These are phyloP conservation scores for Salvelinus sp. DNA, from an alignment of 2,113 vertebrate genomes.

Conservation along the genomic window DNA sequence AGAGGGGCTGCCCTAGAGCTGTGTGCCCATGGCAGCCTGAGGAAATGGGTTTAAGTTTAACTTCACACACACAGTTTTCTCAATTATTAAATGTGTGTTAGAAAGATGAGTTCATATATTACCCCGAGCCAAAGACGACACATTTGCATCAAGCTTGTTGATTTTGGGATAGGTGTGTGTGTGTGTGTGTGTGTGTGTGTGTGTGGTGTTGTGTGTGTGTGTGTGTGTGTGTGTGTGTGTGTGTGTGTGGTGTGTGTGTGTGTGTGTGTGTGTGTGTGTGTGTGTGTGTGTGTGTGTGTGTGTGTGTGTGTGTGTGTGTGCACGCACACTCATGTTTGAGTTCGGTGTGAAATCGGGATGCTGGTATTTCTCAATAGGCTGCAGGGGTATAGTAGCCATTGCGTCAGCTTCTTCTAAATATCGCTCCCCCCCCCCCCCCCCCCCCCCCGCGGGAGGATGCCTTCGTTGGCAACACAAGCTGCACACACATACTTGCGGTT, in stretches of 20 bases:
- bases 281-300: constrained; percentile 10
- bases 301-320: not conserved
- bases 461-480: not conserved
- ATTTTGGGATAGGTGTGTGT: constrained; percentile 21
- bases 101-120: constrained; percentile 32
- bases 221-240: constrained; percentile 7
- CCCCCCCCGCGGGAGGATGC: no score
- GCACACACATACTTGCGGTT: constrained; percentile 2
- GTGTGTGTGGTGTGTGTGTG: not conserved
- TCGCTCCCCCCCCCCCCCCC: constrained; percentile 7
- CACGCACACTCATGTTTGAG: not conserved
- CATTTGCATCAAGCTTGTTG: constrained; percentile 24
- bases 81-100: constrained; percentile 45
- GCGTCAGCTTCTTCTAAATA: constrained; percentile 59
- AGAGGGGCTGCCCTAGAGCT: constrained; percentile 4
- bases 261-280: constrained; percentile 1
- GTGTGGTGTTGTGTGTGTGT: constrained; percentile 10
- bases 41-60: no score
- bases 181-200: not conserved
- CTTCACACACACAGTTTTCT: constrained; percentile 18
- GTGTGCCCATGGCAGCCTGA: constrained; percentile 49
- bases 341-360: constrained; percentile 61
- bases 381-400: constrained; percentile 46
- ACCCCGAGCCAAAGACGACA: constrained; percentile 28
- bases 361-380: constrained; percentile 64